phyloP scores from a whole-genome alignment of 2,888 invertebrate species.

The Philereme transversata region DNA sequence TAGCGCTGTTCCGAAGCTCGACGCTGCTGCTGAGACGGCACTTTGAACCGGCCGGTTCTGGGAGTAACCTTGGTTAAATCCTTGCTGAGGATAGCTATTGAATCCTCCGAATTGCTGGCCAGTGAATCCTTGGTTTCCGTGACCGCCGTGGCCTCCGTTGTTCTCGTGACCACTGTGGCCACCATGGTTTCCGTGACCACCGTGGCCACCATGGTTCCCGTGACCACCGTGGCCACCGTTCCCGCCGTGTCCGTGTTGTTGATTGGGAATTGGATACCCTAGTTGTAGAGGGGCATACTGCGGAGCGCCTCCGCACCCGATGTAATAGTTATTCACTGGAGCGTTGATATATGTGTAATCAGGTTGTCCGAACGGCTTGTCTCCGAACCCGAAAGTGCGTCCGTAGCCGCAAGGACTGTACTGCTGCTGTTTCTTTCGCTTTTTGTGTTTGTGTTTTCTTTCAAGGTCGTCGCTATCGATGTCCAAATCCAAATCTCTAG shows the following conservation, averaged over 20 bases:
- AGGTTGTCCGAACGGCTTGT: constrained; percentile 59
- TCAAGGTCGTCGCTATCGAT: constrained; percentile 58
- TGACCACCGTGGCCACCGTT: constrained; percentile 40
- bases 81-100: constrained; percentile 37
- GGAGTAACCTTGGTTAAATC: constrained; percentile 20
- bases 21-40: constrained; percentile 71
- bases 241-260: constrained; percentile 43
- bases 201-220: constrained; percentile 37
- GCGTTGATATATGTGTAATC: constrained; percentile 71
- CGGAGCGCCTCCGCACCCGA: constrained; percentile 60
- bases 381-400: constrained; percentile 51
- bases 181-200: constrained; percentile 43
- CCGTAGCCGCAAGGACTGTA: constrained; percentile 59
- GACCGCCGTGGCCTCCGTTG: constrained; percentile 34
- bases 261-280: constrained; percentile 37
- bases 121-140: constrained; percentile 31
- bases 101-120: constrained; percentile 29
- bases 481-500: constrained; percentile 53
- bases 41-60: constrained; percentile 60
- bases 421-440: constrained; percentile 65
- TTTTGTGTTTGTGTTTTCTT: constrained; percentile 58
- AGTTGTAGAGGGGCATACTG: constrained; percentile 40
- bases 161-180: constrained; percentile 37
- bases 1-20: constrained; percentile 80
- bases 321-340: constrained; percentile 73